phyloP scores from a whole-genome alignment of 2,113 vertebrate genomes.

The Hepsetus odoe region DNA sequence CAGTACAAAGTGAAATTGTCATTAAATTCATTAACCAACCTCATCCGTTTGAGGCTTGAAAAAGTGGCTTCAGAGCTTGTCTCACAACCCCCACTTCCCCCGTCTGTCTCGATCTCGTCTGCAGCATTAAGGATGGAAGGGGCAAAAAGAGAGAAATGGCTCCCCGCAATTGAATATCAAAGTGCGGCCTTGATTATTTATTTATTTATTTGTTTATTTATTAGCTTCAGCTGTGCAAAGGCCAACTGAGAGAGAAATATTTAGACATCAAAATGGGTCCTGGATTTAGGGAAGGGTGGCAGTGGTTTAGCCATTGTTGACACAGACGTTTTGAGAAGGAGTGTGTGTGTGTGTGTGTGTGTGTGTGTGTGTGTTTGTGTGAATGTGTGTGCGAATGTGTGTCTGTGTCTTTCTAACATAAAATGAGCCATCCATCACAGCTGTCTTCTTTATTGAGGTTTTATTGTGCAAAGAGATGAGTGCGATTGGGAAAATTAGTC shows the following conservation, averaged over 20 bases:
- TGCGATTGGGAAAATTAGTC: constrained; percentile 44
- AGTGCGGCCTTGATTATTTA: constrained; percentile 21
- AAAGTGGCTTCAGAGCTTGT: constrained; percentile 42
- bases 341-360: neutral
- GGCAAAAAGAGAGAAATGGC: constrained; percentile 24
- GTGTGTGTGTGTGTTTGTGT: neutral
- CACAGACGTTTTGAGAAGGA: constrained; percentile 31
- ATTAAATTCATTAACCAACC: constrained; percentile 54
- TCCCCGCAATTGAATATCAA: constrained; percentile 36
- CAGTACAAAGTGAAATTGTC: constrained; percentile 36
- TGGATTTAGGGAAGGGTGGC: constrained; percentile 11
- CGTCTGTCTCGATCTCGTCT: constrained; percentile 24
- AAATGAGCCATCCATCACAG: constrained; percentile 51
- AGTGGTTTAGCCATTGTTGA: constrained; percentile 30
- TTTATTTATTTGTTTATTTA: too few species aligned
- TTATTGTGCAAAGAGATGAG: constrained; percentile 42
- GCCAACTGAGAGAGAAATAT: constrained; percentile 46
- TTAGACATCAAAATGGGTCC: constrained; percentile 46
- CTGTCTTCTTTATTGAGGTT: constrained; percentile 45
- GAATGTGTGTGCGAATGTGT: neutral
- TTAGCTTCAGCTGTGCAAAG: constrained; percentile 34
- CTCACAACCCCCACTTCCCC: neutral
- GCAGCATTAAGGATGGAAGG: constrained; percentile 7
- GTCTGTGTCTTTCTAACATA: neutral
- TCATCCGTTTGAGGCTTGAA: constrained; percentile 20